A percentile compares a stretch with the other conserved stretches of the same genome.
Conservation (phyloP, 2,888 invertebrate species). For the Acleris laterana region DNA sequence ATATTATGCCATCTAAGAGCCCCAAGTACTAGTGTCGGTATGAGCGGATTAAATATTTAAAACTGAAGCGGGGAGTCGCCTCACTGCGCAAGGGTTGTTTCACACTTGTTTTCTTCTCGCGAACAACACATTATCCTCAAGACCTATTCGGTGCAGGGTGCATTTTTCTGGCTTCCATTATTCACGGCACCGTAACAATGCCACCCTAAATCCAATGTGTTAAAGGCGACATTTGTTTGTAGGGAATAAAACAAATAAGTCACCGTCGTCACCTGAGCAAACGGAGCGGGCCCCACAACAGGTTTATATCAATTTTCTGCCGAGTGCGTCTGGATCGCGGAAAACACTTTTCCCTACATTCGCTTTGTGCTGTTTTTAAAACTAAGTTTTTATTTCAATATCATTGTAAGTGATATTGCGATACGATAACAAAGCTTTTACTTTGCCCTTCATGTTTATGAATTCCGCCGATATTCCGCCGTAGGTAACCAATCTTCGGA, state of each 20-base stretch:
- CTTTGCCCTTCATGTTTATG: background rate
- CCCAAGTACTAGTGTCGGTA: background rate
- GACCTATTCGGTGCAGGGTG: conserved; percentile 61
- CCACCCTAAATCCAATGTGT: conserved; percentile 45
- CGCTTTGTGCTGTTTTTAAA: conserved; percentile 56
- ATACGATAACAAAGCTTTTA: background rate
- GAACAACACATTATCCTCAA: conserved; percentile 71
- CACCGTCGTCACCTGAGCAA: conserved; percentile 74
- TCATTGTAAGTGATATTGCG: conserved; percentile 8
- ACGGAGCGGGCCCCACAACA: conserved; percentile 71
- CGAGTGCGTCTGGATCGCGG: conserved; percentile 76
- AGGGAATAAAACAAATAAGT: conserved; percentile 61
- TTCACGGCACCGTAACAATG: conserved; percentile 45
- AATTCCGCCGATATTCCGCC: background rate
- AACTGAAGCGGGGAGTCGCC: conserved; percentile 8
- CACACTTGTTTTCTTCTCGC: conserved; percentile 63
- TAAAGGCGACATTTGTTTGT: conserved; percentile 53
- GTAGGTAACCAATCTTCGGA: conserved; percentile 27
- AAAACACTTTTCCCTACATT: conserved; percentile 71
- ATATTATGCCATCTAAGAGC: background rate
- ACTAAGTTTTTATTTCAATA: conserved; percentile 46
- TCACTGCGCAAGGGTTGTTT: conserved; percentile 46
- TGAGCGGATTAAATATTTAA: conserved; percentile 28
- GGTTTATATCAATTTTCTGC: conserved; percentile 83
- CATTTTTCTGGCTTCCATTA: conserved; percentile 69